Evolutionary conservation across 2,113 vertebrate species (phyloP), one percentile per base, ranked within the genome.

Genomic region (Gambusia affinis): DNA sequence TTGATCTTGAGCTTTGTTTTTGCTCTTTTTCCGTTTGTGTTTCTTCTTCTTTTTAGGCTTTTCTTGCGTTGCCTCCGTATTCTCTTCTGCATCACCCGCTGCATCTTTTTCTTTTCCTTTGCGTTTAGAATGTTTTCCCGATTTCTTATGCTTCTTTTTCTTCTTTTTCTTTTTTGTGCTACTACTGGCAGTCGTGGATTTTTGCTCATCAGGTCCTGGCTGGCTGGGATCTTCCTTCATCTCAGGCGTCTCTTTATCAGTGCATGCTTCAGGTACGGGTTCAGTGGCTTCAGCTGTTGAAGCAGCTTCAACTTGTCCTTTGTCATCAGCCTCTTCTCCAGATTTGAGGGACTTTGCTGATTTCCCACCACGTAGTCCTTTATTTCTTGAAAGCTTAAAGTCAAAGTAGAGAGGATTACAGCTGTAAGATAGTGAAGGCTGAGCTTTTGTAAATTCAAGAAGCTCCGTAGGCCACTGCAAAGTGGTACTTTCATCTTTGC

Each of bases 331-430:
- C 24, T 79, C 85, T 66, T 89, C 88, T 29, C 66, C 60, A 8
- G 86, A 51, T 72, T 94, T 95, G 4, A 81, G 75, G n/a, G 90
- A 83, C 87, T 92, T 94, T 44, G 75, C 73, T 3, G 78, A 75
- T 85, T 93, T 94, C 30, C 88, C 87, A 6, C 81, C 87, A 39
- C 90, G 88, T 1, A 61, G 78, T 65, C 96, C 96, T 94, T 96
- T 98, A 88, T 98, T 98, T 67, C 96, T 95, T 17, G 97, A 98
- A 75, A 96, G 93, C 84, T 99, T 99, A 90, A 99, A 99, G 87
- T 99, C 98, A 69, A 99, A 99, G 85, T 99, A 99, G 51, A 99
- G 95, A 6, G 98, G 98, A 69, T 99, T 99, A 80, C 98, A 99
- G 87, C 98, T 99, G 83, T 99, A 99, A 0, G 97, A 99, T 60